Percentiles rank a stretch among this genome's conserved stretches.
Evolutionary conservation across 1,140 invertebrate species (phyloP).

Genomic region (Drosophila pachea): DNA sequence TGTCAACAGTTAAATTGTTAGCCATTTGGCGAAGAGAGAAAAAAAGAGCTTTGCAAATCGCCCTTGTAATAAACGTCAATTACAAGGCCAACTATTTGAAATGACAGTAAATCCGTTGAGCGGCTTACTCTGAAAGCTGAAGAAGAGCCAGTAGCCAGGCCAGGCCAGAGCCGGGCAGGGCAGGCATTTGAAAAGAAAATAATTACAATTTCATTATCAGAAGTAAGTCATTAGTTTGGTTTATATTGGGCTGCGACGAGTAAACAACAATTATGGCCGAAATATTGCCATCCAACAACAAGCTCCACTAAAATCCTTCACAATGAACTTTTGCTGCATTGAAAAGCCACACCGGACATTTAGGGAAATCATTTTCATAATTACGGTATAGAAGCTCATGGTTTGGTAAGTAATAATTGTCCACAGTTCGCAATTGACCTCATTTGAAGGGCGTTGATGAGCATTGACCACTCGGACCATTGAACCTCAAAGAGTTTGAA

Average conservation of each 20-base stretch:
- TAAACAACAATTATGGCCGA: slow-evolving; percentile 29
- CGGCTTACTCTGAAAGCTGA: not conserved
- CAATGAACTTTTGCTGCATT: slow-evolving; percentile 60
- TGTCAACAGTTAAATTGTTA: slow-evolving; percentile 1
- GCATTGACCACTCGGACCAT: slow-evolving; percentile 60
- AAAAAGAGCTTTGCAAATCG: slow-evolving; percentile 13
- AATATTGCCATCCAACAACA: slow-evolving; percentile 1
- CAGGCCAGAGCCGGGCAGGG: no score
- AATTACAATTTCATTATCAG: slow-evolving; percentile 30
- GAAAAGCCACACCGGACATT: slow-evolving; percentile 13
- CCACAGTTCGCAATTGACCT: slow-evolving; percentile 42
- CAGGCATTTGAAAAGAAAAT: not conserved
- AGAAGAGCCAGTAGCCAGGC: no score
- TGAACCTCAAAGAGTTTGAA: slow-evolving; percentile 63
- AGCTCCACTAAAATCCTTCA: slow-evolving; percentile 52
- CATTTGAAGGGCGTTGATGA: slow-evolving; percentile 67
- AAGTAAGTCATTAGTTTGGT: slow-evolving; percentile 26
- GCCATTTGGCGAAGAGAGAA: slow-evolving; percentile 10
- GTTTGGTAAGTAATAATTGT: slow-evolving; percentile 48
- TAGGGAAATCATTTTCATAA: slow-evolving; percentile 43
- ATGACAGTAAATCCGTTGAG: not conserved
- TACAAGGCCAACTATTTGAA: not conserved
- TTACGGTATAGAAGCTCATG: slow-evolving; percentile 26
- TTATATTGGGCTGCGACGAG: not conserved
- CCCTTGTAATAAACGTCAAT: not conserved